Evolutionary conservation across 2,113 vertebrate species (phyloP).

Genomic region (Mesoclemmys tuberculata): DNA sequence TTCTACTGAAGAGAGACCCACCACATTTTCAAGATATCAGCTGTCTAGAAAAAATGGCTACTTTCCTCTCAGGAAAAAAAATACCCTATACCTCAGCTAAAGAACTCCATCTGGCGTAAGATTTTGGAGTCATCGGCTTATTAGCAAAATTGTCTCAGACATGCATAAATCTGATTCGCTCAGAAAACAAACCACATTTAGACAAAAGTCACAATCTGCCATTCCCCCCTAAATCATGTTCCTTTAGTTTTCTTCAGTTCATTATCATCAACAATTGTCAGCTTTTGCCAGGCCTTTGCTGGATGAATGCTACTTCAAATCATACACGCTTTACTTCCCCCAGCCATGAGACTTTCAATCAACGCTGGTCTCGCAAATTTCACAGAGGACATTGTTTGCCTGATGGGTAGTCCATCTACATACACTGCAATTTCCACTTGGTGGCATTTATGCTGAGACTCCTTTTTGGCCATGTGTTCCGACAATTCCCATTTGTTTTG

Average conservation of each 20-base stretch:
- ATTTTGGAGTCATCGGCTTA: conserved; percentile 59
- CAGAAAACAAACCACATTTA: conserved; percentile 32
- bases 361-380: not conserved
- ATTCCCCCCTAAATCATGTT: not conserved
- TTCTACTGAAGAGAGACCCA: conserved; percentile 8
- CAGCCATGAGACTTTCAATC: not conserved
- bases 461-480: not conserved
- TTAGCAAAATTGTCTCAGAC: conserved; percentile 57
- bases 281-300: not conserved
- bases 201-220: conserved; percentile 28
- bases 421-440: not conserved
- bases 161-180: conserved; percentile 53
- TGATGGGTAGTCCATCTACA: not conserved
- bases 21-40: not conserved
- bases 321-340: not conserved
- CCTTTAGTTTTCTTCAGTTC: conserved; percentile 4
- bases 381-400: not conserved
- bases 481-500: not conserved
- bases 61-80: conserved; percentile 43
- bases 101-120: conserved; percentile 34
- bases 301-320: not conserved
- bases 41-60: conserved; percentile 31
- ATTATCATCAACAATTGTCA: not conserved
- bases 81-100: conserved; percentile 51
- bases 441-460: not conserved